A percentile compares a stretch with the other conserved stretches of the same genome.
Evolutionary conservation across 2,888 invertebrate genomes (phyloP).

Genomic region (Nudaria mundana): DNA sequence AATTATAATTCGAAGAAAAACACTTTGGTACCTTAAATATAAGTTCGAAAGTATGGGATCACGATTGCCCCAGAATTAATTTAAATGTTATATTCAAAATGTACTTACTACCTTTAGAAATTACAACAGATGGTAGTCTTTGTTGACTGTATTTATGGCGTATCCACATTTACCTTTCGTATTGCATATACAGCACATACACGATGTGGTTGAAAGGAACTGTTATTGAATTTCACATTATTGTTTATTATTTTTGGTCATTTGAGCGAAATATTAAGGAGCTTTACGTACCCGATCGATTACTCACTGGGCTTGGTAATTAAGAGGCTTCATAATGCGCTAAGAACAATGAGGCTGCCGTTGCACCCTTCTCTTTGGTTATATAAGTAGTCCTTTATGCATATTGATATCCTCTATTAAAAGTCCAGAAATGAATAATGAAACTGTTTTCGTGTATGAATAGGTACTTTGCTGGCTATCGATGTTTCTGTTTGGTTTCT

Average conservation of each 20-base stretch:
- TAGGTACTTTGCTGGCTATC: no score
- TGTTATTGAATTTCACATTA: slow-evolving; percentile 64
- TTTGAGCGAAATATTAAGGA: slow-evolving; percentile 47
- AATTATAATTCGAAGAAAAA: no score
- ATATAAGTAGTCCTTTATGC: slow-evolving; percentile 8
- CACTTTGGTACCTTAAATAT: no score
- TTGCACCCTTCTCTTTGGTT: slow-evolving; percentile 3
- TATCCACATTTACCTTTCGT: slow-evolving; percentile 36
- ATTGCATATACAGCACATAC: slow-evolving; percentile 38
- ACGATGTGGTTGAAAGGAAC: slow-evolving; percentile 47
- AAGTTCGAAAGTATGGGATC: no score
- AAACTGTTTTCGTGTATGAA: background rate
- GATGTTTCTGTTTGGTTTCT: no score
- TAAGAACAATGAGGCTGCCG: slow-evolving; percentile 26
- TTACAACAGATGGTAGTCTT: no score
- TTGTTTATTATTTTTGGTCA: slow-evolving; percentile 58
- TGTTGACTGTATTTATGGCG: no score
- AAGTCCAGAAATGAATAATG: background rate
- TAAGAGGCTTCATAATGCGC: slow-evolving; percentile 40
- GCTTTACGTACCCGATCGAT: slow-evolving; percentile 42
- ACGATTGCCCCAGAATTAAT: no score
- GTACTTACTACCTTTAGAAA: no score
- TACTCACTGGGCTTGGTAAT: slow-evolving; percentile 40
- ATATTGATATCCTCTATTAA: slow-evolving; percentile 9
- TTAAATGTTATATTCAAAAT: no score